A percentile compares a stretch with the other conserved stretches of the same genome.
phyloP scores from a whole-genome alignment of 2,113 vertebrate genomes.

The Cranoglanis bouderius region DNA sequence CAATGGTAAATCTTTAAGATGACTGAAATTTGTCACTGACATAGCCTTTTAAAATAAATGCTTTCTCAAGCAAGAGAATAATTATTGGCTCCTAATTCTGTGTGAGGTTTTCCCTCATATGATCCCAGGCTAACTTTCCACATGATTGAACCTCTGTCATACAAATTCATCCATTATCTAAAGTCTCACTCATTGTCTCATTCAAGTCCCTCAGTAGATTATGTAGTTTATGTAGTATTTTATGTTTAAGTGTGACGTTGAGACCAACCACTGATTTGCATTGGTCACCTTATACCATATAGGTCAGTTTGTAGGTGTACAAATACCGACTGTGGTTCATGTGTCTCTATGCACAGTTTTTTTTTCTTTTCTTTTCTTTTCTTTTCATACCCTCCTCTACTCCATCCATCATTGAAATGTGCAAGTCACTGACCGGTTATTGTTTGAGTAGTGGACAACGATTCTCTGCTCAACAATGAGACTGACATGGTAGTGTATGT shows the following conservation, averaged over 20 bases:
- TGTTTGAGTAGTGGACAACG: no score
- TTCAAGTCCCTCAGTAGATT: not conserved
- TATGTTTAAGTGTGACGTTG: not conserved
- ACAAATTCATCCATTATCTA: not conserved
- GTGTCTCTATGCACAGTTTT: not conserved
- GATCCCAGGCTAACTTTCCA: not conserved
- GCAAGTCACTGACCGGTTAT: not conserved
- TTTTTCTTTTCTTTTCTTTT: no score
- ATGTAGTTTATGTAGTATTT: not conserved
- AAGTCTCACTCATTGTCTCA: not conserved
- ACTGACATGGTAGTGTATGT: not conserved
- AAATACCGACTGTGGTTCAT: not conserved
- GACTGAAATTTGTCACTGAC: not conserved
- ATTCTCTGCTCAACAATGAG: not conserved
- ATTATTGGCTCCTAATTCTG: not conserved
- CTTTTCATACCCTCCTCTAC: not conserved
- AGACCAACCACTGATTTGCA: not conserved
- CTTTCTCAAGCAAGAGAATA: not conserved
- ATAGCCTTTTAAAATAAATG: not conserved
- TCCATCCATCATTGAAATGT: not conserved
- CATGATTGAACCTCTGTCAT: conserved; percentile 16
- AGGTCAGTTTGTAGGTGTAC: not conserved
- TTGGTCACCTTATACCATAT: not conserved
- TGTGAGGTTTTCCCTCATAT: not conserved
- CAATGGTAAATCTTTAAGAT: not conserved